A percentile compares a stretch with the other conserved stretches of the same genome.
Conservation (phyloP, 1,140 invertebrate species). For the Spodoptera litura region DNA sequence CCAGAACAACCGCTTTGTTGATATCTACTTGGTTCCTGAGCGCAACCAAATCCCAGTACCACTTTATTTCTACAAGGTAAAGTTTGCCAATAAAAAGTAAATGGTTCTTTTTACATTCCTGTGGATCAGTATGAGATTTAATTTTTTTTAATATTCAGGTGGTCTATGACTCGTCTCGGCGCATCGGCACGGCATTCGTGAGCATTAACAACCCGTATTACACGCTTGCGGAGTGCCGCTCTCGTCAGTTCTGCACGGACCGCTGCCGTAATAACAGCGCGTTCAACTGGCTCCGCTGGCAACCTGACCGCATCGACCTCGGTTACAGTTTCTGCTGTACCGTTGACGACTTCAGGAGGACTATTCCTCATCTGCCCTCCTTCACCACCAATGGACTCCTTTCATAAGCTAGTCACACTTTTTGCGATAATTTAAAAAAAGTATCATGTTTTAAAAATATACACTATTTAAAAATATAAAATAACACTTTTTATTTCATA, state of each 20-base stretch:
- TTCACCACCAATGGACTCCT: conserved; percentile 79
- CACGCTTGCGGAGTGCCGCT: conserved; percentile 70
- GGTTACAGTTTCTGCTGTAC: conserved; percentile 90
- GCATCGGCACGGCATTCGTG: conserved; percentile 87
- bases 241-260: conserved; percentile 87
- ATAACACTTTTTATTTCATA: no score
- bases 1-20: conserved; percentile 59
- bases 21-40: conserved; percentile 69
- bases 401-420: conserved; percentile 53
- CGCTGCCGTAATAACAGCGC: conserved; percentile 84
- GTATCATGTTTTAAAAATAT: no score
- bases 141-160: conserved; percentile 71
- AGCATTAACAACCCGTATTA: conserved; percentile 89
- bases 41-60: conserved; percentile 76
- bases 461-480: no score
- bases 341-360: conserved; percentile 87
- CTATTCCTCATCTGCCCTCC: conserved; percentile 84
- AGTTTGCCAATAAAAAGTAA: no score
- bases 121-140: no score
- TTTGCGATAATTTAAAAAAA: neutral
- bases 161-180: conserved; percentile 84
- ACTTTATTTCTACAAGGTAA: conserved; percentile 80
- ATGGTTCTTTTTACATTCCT: no score
- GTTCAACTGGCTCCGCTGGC: conserved; percentile 85
- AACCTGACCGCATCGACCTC: conserved; percentile 81